These are phyloP conservation scores for Metellina segmentata DNA, from an alignment of 2,888 invertebrate genomes.

Conservation along the genomic window DNA sequence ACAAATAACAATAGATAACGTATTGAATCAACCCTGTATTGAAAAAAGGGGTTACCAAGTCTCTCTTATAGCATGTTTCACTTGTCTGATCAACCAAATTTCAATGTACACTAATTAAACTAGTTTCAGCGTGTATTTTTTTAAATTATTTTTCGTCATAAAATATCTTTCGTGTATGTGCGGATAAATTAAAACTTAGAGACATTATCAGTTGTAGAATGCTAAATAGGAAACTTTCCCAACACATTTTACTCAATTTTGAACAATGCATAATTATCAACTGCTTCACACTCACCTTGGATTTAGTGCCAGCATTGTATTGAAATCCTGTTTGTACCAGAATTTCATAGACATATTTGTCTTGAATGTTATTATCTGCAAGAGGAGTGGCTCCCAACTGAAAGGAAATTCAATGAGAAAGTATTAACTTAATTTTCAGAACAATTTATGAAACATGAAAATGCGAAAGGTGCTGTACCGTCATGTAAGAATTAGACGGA, in stretches of 20 bases:
- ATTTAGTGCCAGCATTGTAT: constrained; percentile 78
- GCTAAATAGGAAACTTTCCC: too few relatives aligned
- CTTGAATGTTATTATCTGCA: constrained; percentile 79
- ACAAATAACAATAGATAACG: too few relatives aligned
- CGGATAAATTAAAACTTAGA: neutral
- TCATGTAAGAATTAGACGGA: too few relatives aligned
- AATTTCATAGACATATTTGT: constrained; percentile 81
- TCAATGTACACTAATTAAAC: too few relatives aligned
- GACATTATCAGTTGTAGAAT: neutral
- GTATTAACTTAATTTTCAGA: neutral
- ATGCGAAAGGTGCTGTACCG: neutral
- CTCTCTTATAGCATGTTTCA: too few relatives aligned
- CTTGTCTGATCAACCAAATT: too few relatives aligned
- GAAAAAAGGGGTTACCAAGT: too few relatives aligned
- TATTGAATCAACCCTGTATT: too few relatives aligned
- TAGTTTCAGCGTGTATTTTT: too few relatives aligned
- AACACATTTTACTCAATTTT: neutral
- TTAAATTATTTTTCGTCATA: too few relatives aligned
- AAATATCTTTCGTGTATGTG: too few relatives aligned
- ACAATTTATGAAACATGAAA: neutral
- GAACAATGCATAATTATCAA: too few relatives aligned
- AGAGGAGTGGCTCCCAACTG: constrained; percentile 80
- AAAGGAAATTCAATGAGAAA: neutral
- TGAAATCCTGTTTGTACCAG: constrained; percentile 79
- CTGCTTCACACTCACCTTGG: constrained; percentile 74